Conservation (phyloP, 2,888 invertebrate genomes). For the Patella caerulea region DNA sequence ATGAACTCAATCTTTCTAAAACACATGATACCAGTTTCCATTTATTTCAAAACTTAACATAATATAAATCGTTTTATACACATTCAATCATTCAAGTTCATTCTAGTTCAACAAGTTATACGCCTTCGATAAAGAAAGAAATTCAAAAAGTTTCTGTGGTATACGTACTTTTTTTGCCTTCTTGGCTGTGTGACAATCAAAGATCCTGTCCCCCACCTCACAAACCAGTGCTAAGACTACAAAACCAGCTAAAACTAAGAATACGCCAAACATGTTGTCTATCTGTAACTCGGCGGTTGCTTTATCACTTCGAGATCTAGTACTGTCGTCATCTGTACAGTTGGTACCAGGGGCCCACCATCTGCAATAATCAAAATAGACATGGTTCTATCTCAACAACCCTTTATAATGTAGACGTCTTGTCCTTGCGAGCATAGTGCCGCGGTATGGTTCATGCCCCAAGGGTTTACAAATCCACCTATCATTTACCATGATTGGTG, state of each 20-base stretch:
- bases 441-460: too few species aligned
- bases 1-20: too few species aligned
- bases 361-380: slow-evolving; percentile 30
- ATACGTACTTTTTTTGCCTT: too few species aligned
- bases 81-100: too few species aligned
- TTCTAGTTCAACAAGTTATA: too few species aligned
- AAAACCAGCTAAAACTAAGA: slow-evolving; percentile 54
- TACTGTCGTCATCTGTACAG: slow-evolving; percentile 45
- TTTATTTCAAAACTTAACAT: too few species aligned
- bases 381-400: background rate
- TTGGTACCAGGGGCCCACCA: slow-evolving; percentile 55
- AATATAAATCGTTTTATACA: too few species aligned
- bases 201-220: slow-evolving; percentile 42
- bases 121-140: too few species aligned
- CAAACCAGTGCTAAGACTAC: slow-evolving; percentile 49
- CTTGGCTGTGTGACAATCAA: background rate
- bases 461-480: background rate
- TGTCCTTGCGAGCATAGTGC: background rate
- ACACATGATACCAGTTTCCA: too few species aligned
- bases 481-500: background rate
- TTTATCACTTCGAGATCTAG: slow-evolving; percentile 42
- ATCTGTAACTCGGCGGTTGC: slow-evolving; percentile 58
- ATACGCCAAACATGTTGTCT: slow-evolving; percentile 63
- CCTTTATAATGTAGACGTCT: background rate
- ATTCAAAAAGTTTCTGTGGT: too few species aligned